Base-by-base conservation (phyloP, 2,113 vertebrate genomes). In the Hippocampus mohnikei region DNA sequence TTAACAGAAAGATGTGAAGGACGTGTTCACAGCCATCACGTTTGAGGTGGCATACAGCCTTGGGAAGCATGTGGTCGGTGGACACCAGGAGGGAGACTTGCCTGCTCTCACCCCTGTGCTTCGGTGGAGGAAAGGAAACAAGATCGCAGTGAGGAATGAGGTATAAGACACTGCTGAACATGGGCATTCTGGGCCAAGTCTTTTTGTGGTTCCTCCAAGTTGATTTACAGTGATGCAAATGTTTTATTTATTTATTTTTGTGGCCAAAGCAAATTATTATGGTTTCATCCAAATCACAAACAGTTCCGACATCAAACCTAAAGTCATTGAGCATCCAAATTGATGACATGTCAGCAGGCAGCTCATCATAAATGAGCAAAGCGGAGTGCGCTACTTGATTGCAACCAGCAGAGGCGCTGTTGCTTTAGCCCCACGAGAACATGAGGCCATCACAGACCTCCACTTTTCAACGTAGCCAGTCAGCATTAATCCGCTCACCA, bases 71-170 rank as follows among this genome's bases (percentile, higher is more conserved):
- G 52, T 90, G 33, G 59, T 92, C n/a, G 84, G 88, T 0, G 85
- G 77, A 78, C 77, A 77, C 18, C 90, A 89, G 25, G 92, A 91
- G 20, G 90, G 84, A 60, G 95, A 96, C 1, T 90, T 98, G 55
- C 93, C 95, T 0, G 76, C 94, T 0, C 94, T 99, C 70, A 92
- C 90, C 1, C 97, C 97, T 0, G 83, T 99, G 80, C 93, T 99
- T 20, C 94, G 96, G 71, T 98, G 97, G 97, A 97, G 92, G 70
- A 97, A 95, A 85, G 97, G 97, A 78, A 90, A 93, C 8, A 98
- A 94, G 90, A 96, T 96, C 12, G 94, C 95, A 3, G 92, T 92
- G 40, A 94, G 89, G 83, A 98, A 99, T 79, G 95, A 97, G 95
- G 97, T 99, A 78, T 90, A 86, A 16, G 7, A 18, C 21, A 61